phyloP scores from a whole-genome alignment of 2,888 invertebrate genomes.

The Biston betularia region DNA sequence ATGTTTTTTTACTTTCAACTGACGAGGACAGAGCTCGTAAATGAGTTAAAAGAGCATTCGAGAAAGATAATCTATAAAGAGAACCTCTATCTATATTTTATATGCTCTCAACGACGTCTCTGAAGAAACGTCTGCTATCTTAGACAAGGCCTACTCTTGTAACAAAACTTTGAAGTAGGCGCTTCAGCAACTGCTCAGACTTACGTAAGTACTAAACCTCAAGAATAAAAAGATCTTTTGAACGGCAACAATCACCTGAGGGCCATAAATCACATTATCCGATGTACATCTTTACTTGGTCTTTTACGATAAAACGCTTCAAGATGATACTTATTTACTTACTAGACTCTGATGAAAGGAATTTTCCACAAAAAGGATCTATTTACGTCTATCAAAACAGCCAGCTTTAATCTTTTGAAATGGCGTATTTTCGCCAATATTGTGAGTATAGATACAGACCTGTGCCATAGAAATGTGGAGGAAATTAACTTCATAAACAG shows the following conservation, averaged over 20 bases:
- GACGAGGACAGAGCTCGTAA: too few relatives aligned
- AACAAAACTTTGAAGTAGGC: conserved; percentile 24
- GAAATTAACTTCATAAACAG: conserved; percentile 63
- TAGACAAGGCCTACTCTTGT: not conserved
- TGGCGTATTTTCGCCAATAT: conserved; percentile 56
- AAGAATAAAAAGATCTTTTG: conserved; percentile 31
- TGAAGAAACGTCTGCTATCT: not conserved
- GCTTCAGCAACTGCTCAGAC: conserved; percentile 12
- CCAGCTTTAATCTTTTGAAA: conserved; percentile 66
- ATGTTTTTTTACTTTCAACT: too few relatives aligned
- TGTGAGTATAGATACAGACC: conserved; percentile 47
- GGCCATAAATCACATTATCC: conserved; percentile 57
- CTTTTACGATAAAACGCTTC: conserved; percentile 57
- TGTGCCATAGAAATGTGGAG: conserved; percentile 50
- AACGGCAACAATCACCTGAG: conserved; percentile 43
- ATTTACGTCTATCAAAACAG: conserved; percentile 66
- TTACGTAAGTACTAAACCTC: conserved; percentile 15
- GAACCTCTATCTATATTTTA: too few relatives aligned
- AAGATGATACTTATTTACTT: conserved; percentile 55
- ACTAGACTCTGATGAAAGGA: conserved; percentile 58
- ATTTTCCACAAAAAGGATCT: conserved; percentile 61
- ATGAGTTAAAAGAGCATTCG: too few relatives aligned
- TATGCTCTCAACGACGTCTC: too few relatives aligned
- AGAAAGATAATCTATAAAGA: too few relatives aligned
- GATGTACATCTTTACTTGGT: conserved; percentile 52